phyloP scores from a whole-genome alignment of 2,113 vertebrate species.

The Pelecanoides urinatrix region DNA sequence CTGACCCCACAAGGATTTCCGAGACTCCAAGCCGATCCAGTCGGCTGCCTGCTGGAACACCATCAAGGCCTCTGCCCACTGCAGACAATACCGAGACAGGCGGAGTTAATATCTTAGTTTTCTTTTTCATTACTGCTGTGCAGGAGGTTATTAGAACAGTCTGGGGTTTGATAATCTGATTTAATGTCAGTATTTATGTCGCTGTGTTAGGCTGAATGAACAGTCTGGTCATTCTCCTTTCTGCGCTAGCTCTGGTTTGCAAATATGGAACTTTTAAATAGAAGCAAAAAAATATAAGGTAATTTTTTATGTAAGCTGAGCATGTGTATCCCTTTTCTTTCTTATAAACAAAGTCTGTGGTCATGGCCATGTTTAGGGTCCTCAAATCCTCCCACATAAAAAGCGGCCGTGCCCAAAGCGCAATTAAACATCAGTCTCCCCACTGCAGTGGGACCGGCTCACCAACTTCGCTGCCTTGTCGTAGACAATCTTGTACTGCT shows the following conservation, averaged over 20 bases:
- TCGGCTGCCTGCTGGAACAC: slow-evolving; percentile 92
- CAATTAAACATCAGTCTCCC: not conserved
- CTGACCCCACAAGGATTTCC: slow-evolving; percentile 96
- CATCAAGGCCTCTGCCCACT: slow-evolving; percentile 94
- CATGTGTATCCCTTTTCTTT: fast-evolving
- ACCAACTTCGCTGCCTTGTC: slow-evolving; percentile 97
- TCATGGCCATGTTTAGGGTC: not conserved
- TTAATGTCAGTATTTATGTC: not conserved
- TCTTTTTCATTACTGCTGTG: not conserved
- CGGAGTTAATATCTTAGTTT: not conserved
- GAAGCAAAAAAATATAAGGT: not conserved
- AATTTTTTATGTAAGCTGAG: not conserved
- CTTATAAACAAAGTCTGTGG: not conserved
- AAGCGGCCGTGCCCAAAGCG: not conserved
- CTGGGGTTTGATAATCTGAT: not conserved
- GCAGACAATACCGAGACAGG: not conserved
- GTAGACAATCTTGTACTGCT: slow-evolving; percentile 86
- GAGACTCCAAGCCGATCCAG: slow-evolving; percentile 87
- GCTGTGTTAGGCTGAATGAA: not conserved
- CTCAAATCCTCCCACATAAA: not conserved
- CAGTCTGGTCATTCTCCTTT: not conserved
- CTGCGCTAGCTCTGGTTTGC: not conserved
- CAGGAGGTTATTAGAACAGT: not conserved
- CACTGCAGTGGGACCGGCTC: not conserved
- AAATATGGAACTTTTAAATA: not conserved